Evolutionary conservation across 2,797 vertebrate genomes (phyloP), one percentile per base, ranked within the genome.

Genomic region (Parauchenoglanis ngamensis): DNA sequence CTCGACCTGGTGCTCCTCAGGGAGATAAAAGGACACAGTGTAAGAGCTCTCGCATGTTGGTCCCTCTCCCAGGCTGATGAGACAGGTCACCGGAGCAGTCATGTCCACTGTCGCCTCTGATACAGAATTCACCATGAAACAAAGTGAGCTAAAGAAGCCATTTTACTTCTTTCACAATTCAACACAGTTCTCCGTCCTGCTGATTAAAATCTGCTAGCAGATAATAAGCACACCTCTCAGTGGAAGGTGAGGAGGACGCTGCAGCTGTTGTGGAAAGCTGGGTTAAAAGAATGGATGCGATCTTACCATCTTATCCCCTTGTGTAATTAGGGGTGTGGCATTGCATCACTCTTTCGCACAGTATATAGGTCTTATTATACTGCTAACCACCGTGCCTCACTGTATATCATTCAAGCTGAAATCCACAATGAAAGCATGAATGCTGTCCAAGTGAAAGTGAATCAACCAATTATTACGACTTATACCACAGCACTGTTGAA

Each of bases 91-190:
- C 0, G 96, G 95, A 10, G 94, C 94, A 0, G 96, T 96, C 96
- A 96, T 96, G 86, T 96, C 92, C 91, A 96, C 95, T 88, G 94
- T 97, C 46, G 87, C 86, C 92, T 94, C 95, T 97, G 76, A 77
- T 28, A 85, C 57, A 65, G 13, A 13, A 11, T 0, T 31, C 35
- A 31, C 35, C 67, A 1, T 87, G 21, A 68, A 2, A 68, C 17
- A 0, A 23, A 0, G 40, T 31, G n/a, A 28, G 56, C 17, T 21
- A 35, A 31, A 78, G 31, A 76, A 31, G 40, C 44, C 63, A 68
- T 31, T 21, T 40, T 54, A 79, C 46, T 31, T 56, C 23, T n/a
- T 76, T 52, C 25, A 76, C 49, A 56, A 17, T 28, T 54, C 10
- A 57, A 11, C 23, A 52, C 52, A 31, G 8, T 35, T 59, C 31